Base-by-base conservation (phyloP, 2,888 invertebrate genomes). In the Epistrophe eligans region DNA sequence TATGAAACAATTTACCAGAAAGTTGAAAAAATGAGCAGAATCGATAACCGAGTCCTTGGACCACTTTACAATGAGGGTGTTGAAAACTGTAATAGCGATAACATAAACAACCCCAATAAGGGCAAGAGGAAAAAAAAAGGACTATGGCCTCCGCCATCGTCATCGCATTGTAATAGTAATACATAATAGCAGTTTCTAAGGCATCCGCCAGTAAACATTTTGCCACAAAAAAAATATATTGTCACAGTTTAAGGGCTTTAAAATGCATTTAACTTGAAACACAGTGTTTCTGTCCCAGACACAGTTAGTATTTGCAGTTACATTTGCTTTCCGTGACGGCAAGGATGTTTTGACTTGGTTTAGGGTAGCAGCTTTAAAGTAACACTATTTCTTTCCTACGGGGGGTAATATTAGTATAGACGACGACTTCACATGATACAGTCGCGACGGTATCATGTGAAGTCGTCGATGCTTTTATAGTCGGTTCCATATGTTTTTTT, bases 161-260 rank as follows among this genome's bases (percentile, higher is more conserved):
- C n/a, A n/a, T 45, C 11, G 67, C 11, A 38, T 38, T 7, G 58
- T 10, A 35, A 38, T 58, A 58, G 50, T 35, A 64, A 38, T 35
- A 35, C 8, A 35, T 35, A 35, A 35, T 15, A 71, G 79, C 74
- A 71, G 64, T 45, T 64, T 52, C 66, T n/a, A 64, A n/a, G 74
- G 74, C 50, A 50, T 45, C 62, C 8, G 3, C 55, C 15, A 28
- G 9, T n/a, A 67, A 57, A 74, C 48, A 79, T 35, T 70, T 57
- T 70, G 38, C 74, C 73, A 77, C 85, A 79, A 87, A 87, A 6
- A 84, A 48, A 84, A 77, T 77, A 77, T 77, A 77, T 70, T 81
- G 5, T n/a, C 64, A 73, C 64, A 77, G 74, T 85, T 85, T 79
- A 85, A 87, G 82, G 79, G 85, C 82, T 87, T 87, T 87, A 82